phyloP scores from a whole-genome alignment of 2,113 vertebrate species.

The Sylvia atricapilla region DNA sequence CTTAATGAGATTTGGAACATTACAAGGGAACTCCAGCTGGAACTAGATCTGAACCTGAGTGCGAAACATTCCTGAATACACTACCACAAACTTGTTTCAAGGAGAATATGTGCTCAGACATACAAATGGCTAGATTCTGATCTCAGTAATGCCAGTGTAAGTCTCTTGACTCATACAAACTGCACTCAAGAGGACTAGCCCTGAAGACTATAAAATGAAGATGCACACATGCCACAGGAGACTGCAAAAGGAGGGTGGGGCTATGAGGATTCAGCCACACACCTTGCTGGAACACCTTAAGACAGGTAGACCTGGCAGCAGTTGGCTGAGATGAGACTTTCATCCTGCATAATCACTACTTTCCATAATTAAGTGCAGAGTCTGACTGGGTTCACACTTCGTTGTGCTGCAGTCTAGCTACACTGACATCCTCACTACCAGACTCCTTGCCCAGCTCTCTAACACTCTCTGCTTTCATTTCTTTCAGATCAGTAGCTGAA shows the following conservation, averaged over 20 bases:
- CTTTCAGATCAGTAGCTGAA: neutral
- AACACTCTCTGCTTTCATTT: neutral
- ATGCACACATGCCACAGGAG: constrained; percentile 28
- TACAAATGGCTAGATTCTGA: constrained; percentile 60
- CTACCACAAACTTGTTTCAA: constrained; percentile 44
- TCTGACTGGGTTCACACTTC: constrained; percentile 29
- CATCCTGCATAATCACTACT: constrained; percentile 52
- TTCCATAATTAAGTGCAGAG: constrained; percentile 44
- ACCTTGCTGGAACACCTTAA: constrained; percentile 54
- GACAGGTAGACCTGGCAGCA: constrained; percentile 52
- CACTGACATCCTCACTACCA: neutral
- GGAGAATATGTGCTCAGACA: constrained; percentile 60
- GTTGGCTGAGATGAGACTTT: constrained; percentile 13
- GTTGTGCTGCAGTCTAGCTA: neutral
- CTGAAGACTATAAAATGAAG: constrained; percentile 51
- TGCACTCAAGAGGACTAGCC: constrained; percentile 33
- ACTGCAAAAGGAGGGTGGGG: constrained; percentile 29
- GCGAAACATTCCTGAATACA: constrained; percentile 44
- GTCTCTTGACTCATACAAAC: constrained; percentile 41
- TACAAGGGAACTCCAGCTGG: constrained; percentile 64
- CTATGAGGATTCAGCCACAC: constrained; percentile 16
- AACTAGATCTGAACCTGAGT: constrained; percentile 51
- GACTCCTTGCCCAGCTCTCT: neutral
- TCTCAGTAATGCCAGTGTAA: neutral
- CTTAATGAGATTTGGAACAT: constrained; percentile 65